Evolutionary conservation across 23 tunicate species (phyloP), one percentile per base, ranked within the genome.

Genomic region (Ascidia mentula): DNA sequence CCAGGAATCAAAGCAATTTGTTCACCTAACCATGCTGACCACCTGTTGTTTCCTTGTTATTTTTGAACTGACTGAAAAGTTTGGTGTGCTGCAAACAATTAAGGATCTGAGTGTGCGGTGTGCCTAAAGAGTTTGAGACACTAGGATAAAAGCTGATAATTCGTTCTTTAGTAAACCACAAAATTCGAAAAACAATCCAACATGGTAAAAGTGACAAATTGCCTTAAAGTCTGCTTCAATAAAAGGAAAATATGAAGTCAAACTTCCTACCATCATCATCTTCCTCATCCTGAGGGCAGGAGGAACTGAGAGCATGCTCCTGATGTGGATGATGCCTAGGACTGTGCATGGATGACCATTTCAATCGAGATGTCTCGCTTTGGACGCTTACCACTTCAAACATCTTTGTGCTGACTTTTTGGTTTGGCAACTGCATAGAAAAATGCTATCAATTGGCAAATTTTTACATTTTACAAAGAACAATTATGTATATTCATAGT

Each of bases 261-360:
- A n/a, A n/a, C n/a, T 53, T 9, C 76, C 3, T 77, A 90, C 96
- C 97, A 75, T 92, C 97, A 69, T 92, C 97, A 79, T 92, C 92
- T 46, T 87, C 97, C 45, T 92, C 92, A 79, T 92, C 92, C 46
- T 79, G 82, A 9, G 80, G 88, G 28, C 80, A 87, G 4, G 88
- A 37, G 53, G 92, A 77, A 65, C 87, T 77, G 72, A 91, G 87
- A 18, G 97, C 80, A 22, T 39, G 88, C 0, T 75, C 75, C 73
- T 69, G 73, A 61, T 61, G 80, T 31, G 73, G 74, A 33, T 40
- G 80, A 6, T 22, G 79, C 18, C 36, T 32, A 40, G 40, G 80
- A 15, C 59, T 36, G 20, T 31, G 76, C 3, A 32, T 72, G 9
- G 72, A 20, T 36, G 80, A 78, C 42, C 69, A 79, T 36, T 80